These are phyloP conservation scores for Hypsibius dujardini DNA, from an alignment of 1,140 invertebrate genomes.

Conservation along the genomic window DNA sequence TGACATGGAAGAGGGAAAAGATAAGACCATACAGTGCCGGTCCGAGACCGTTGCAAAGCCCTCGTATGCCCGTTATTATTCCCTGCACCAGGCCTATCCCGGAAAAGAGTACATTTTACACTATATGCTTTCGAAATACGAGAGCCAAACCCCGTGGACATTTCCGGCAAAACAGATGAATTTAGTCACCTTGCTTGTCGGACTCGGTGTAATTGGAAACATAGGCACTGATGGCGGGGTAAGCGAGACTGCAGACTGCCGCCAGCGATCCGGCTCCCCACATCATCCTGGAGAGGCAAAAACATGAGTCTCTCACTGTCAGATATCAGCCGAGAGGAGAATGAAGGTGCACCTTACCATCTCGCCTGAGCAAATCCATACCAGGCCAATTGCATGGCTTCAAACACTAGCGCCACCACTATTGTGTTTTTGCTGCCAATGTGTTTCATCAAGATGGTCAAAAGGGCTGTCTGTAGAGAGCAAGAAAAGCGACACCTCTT, in stretches of 20 bases:
- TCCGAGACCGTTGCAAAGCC: constrained; percentile 75
- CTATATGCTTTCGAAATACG: constrained; percentile 1
- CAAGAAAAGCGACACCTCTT: constrained; percentile 21
- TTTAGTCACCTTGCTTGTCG: constrained; percentile 91
- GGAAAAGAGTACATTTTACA: constrained; percentile 15
- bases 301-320: neutral
- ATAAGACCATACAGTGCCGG: constrained; percentile 39
- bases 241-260: constrained; percentile 60
- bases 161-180: too few relatives aligned
- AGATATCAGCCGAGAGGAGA: neutral
- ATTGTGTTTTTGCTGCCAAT: constrained; percentile 91
- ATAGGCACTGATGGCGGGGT: constrained; percentile 97
- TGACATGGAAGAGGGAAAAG: neutral
- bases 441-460: constrained; percentile 72
- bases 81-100: constrained; percentile 79
- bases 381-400: constrained; percentile 90
- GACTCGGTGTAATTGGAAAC: constrained; percentile 87
- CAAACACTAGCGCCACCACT: constrained; percentile 82
- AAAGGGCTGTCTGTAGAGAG: constrained; percentile 41
- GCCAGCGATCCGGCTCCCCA: constrained; percentile 91
- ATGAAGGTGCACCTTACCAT: constrained; percentile 44
- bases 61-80: constrained; percentile 88
- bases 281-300: constrained; percentile 71
- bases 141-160: constrained; percentile 23
- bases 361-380: constrained; percentile 75